phyloP scores from a whole-genome alignment of 2,888 invertebrate genomes.

The Tetragonula carbonaria region DNA sequence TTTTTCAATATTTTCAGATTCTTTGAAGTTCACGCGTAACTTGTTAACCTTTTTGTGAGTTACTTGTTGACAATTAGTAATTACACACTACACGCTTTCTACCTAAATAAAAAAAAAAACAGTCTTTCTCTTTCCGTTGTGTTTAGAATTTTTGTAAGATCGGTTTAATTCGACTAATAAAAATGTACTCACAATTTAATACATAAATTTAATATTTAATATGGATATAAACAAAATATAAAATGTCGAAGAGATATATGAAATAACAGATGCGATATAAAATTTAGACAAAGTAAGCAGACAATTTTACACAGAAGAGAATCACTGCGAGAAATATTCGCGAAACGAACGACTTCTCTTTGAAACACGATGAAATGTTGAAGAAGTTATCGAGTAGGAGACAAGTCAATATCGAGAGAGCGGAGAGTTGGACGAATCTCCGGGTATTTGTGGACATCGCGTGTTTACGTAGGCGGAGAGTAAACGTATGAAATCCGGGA shows the following conservation, averaged over 20 bases:
- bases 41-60: no score
- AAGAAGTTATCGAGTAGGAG: slow-evolving; percentile 3
- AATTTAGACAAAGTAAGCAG: neutral
- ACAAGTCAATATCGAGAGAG: slow-evolving; percentile 13
- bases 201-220: no score
- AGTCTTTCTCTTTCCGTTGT: neutral
- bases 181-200: neutral
- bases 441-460: slow-evolving; percentile 20
- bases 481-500: slow-evolving; percentile 54
- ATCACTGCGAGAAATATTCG: neutral
- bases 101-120: neutral
- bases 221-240: neutral
- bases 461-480: slow-evolving; percentile 47
- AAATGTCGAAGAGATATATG: neutral
- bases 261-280: neutral
- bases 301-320: neutral
- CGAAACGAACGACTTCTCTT: neutral
- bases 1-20: no score
- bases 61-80: no score
- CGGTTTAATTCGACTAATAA: neutral
- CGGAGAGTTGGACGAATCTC: slow-evolving; percentile 13
- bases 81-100: neutral
- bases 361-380: neutral
- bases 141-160: neutral
- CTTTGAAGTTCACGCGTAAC: no score